Percentiles rank a stretch among this genome's conserved stretches.
Evolutionary conservation across 2,888 invertebrate genomes (phyloP).

Genomic region (Actias luna): DNA sequence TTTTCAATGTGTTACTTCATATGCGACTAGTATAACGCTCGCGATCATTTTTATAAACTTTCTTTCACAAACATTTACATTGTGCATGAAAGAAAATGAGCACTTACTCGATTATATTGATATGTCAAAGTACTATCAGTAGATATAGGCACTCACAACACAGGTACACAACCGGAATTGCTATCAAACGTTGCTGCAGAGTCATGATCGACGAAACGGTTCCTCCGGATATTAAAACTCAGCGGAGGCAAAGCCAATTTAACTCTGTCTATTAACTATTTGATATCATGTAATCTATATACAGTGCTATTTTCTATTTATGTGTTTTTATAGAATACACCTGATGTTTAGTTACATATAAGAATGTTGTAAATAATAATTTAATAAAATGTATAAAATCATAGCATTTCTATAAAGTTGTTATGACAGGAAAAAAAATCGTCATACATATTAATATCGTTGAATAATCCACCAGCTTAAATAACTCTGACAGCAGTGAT

Average conservation of each 20-base stretch:
- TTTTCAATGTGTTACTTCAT: too few relatives aligned
- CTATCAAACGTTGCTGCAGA: constrained; percentile 36
- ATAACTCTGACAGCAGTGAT: too few relatives aligned
- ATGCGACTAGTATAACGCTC: too few relatives aligned
- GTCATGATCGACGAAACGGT: constrained; percentile 33
- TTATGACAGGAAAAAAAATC: too few relatives aligned
- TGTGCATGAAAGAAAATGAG: neutral
- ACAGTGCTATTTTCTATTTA: neutral
- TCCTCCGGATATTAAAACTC: constrained; percentile 47
- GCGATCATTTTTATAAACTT: too few relatives aligned
- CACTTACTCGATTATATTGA: neutral
- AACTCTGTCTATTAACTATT: constrained; percentile 15
- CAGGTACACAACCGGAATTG: constrained; percentile 39
- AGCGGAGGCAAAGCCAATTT: constrained; percentile 21
- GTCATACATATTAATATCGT: too few relatives aligned
- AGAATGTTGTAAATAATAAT: too few relatives aligned
- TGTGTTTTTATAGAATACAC: neutral
- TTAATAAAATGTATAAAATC: too few relatives aligned
- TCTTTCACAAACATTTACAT: too few relatives aligned
- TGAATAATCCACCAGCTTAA: too few relatives aligned
- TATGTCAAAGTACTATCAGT: constrained; percentile 1
- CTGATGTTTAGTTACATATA: too few relatives aligned
- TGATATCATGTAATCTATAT: constrained; percentile 10
- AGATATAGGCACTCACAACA: constrained; percentile 17
- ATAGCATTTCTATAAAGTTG: too few relatives aligned